These are phyloP conservation scores for Odobenus rosmarus DNA, from an alignment of 2,113 vertebrate genomes.

Conservation along the genomic window DNA sequence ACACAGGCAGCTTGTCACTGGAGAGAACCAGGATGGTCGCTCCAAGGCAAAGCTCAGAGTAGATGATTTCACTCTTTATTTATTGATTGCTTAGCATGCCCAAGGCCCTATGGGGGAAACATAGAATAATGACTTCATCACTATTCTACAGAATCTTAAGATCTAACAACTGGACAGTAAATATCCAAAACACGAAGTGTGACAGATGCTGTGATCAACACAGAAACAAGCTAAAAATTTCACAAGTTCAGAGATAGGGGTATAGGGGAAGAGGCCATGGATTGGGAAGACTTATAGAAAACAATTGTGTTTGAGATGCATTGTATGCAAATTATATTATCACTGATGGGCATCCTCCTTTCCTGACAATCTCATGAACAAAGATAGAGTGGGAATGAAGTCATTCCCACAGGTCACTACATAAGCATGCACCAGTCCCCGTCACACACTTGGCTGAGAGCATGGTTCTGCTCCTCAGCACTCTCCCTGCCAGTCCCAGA, in stretches of 20 bases:
- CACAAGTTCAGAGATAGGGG: neutral
- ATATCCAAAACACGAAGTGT: neutral
- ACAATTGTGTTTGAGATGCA: neutral
- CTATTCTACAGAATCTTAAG: neutral
- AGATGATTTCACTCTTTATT: neutral
- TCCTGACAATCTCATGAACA: accelerated
- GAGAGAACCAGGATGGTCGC: neutral
- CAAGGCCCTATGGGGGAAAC: neutral
- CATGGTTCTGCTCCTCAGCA: neutral
- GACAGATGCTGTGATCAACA: neutral
- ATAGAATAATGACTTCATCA: neutral
- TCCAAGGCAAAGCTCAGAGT: neutral
- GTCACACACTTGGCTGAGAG: neutral
- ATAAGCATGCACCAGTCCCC: neutral
- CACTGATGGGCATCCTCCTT: accelerated
- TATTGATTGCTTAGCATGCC: neutral
- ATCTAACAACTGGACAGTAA: neutral
- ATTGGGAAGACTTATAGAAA: neutral
- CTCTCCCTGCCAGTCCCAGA: neutral
- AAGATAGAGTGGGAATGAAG: neutral
- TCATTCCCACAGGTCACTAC: neutral
- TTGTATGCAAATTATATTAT: accelerated
- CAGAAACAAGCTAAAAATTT: neutral
- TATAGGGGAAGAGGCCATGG: accelerated
- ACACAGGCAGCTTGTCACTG: neutral